Evolutionary conservation across 2,888 invertebrate species (phyloP).

Genomic region (Lasioglossum malachurum): DNA sequence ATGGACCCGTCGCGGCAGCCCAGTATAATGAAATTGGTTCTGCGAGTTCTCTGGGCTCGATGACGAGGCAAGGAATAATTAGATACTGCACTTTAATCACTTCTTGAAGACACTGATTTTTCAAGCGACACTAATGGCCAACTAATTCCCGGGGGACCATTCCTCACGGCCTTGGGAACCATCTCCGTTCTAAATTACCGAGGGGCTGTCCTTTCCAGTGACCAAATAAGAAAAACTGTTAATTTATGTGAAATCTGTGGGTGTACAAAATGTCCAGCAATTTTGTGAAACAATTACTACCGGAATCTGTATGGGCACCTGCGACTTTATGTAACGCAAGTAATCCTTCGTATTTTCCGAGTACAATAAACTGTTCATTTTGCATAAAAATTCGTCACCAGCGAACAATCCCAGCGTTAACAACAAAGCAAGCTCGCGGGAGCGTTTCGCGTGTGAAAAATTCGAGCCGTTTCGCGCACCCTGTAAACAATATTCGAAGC

Average conservation of each 20-base stretch:
- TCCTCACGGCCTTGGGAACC: not conserved
- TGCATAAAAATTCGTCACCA: too few species aligned
- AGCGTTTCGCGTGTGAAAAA: not conserved
- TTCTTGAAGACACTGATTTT: not conserved
- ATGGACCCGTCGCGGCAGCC: not conserved
- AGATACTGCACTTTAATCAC: not conserved
- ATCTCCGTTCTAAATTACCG: not conserved
- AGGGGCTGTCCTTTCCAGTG: not conserved
- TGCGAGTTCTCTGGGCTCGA: not conserved
- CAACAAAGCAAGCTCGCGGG: not conserved
- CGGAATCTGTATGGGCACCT: too few species aligned
- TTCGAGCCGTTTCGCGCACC: not conserved
- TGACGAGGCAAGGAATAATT: not conserved
- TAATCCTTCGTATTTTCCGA: too few species aligned
- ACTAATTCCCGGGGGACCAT: not conserved
- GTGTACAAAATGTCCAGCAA: too few species aligned
- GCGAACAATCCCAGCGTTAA: too few species aligned
- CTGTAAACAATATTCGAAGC: not conserved
- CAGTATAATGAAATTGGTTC: not conserved
- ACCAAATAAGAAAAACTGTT: too few species aligned
- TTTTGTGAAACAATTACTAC: too few species aligned
- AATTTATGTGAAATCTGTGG: too few species aligned
- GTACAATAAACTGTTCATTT: too few species aligned
- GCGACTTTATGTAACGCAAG: too few species aligned
- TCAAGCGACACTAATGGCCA: not conserved